A percentile compares a stretch with the other conserved stretches of the same genome.
phyloP scores from a whole-genome alignment of 2,113 vertebrate species.

The Gopherus evgoodei region DNA sequence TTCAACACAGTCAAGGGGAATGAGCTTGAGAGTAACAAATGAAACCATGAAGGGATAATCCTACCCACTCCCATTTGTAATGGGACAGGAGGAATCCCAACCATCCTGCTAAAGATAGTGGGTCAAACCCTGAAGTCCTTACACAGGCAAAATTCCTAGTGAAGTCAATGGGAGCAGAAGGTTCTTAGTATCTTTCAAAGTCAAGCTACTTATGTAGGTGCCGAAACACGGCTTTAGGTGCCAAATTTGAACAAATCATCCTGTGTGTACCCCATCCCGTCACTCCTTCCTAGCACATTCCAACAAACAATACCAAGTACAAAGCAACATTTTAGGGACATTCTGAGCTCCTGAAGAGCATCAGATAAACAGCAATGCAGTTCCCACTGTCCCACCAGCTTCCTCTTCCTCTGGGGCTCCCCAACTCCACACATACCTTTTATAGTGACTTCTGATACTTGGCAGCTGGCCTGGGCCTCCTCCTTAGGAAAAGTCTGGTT shows the following conservation, averaged over 20 bases:
- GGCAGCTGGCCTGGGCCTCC: no score
- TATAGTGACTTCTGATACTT: no score
- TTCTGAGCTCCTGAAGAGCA: constrained; percentile 34
- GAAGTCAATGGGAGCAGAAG: not conserved
- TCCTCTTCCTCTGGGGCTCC: no score
- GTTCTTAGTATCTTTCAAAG: not conserved
- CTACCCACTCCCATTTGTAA: not conserved
- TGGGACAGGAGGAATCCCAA: not conserved
- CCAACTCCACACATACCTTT: no score
- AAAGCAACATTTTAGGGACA: constrained; percentile 50
- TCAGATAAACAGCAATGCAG: constrained; percentile 14
- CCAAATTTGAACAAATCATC: constrained; percentile 1
- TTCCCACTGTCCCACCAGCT: no score
- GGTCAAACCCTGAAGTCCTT: not conserved
- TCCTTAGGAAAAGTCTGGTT: no score
- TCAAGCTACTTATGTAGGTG: not conserved
- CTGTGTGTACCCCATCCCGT: not conserved
- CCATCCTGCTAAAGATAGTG: not conserved
- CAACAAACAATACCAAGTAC: not conserved
- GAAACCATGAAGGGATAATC: not conserved
- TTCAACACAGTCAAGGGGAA: not conserved
- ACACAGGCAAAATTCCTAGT: not conserved
- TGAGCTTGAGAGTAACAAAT: not conserved
- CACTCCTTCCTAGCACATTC: not conserved
- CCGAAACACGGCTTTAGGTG: not conserved